Evolutionary conservation across 1,140 invertebrate genomes (phyloP).

Genomic region (Leptinotarsa lineolata): DNA sequence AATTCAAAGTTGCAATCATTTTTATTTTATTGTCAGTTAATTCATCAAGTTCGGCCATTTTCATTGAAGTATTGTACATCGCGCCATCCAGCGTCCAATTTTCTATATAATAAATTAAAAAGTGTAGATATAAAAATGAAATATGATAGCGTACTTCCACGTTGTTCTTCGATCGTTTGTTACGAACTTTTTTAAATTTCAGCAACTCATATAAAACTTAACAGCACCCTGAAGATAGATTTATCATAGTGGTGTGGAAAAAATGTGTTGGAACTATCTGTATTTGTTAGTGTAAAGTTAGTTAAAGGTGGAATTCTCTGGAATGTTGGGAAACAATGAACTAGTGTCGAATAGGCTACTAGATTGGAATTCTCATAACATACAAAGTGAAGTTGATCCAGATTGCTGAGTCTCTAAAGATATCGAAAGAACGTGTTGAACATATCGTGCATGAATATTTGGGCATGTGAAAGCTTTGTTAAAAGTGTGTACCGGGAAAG

Average conservation of each 20-base stretch:
- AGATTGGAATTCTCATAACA: too few relatives aligned
- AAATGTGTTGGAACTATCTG: not conserved
- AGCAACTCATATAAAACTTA: conserved; percentile 19
- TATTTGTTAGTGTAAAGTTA: not conserved
- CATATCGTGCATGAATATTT: too few relatives aligned
- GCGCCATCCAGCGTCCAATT: conserved; percentile 22
- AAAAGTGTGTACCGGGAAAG: too few relatives aligned
- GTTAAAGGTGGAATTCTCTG: not conserved
- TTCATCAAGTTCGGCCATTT: conserved; percentile 21
- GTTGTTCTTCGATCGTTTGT: conserved; percentile 28
- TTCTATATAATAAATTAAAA: conserved; percentile 32
- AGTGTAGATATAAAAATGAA: conserved; percentile 33
- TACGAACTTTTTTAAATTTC: conserved; percentile 32
- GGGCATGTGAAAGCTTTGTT: too few relatives aligned
- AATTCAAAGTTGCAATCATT: conserved; percentile 15
- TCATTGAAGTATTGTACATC: conserved; percentile 12
- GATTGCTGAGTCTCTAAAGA: too few relatives aligned
- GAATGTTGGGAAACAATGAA: not conserved
- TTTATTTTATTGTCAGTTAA: conserved; percentile 23
- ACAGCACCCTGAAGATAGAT: conserved; percentile 13
- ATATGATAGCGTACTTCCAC: conserved; percentile 23
- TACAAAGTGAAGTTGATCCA: too few relatives aligned
- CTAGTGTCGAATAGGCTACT: not conserved
- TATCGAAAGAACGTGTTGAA: too few relatives aligned
- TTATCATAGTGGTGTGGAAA: not conserved